phyloP scores from a whole-genome alignment of 2,797 vertebrate species.

The Naso thynnoides region DNA sequence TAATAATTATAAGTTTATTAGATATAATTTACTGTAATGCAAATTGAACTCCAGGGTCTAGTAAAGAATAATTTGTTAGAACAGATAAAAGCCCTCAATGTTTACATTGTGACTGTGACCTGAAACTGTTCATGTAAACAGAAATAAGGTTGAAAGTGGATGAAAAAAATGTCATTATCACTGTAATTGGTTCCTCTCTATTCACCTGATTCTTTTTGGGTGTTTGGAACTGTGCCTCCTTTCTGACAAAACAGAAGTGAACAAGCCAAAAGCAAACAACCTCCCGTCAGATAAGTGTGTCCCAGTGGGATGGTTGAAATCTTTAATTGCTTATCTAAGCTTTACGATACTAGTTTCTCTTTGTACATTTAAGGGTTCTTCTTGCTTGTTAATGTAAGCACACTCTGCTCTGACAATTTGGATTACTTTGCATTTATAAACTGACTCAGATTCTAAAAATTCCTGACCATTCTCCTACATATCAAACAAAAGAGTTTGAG shows the following conservation, averaged over 20 bases:
- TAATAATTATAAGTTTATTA: conserved; percentile 2
- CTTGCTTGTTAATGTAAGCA: neutral
- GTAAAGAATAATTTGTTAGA: neutral
- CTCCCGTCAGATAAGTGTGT: too few relatives aligned
- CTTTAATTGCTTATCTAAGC: too few relatives aligned
- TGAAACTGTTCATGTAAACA: neutral
- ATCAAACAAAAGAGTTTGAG: too few relatives aligned
- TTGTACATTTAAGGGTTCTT: neutral
- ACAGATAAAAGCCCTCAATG: neutral
- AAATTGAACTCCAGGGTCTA: conserved; percentile 19
- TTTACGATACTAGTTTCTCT: neutral
- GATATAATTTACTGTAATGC: conserved; percentile 9
- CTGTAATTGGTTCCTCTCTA: too few relatives aligned
- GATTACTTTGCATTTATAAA: neutral
- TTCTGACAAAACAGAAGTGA: too few relatives aligned
- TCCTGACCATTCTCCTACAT: too few relatives aligned
- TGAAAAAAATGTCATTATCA: too few relatives aligned
- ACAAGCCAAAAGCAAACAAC: too few relatives aligned
- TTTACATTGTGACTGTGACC: neutral
- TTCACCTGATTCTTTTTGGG: too few relatives aligned
- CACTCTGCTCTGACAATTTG: neutral
- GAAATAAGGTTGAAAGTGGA: too few relatives aligned
- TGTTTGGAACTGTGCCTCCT: too few relatives aligned
- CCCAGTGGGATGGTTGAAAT: too few relatives aligned
- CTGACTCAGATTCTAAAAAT: neutral